Conservation (phyloP, 2,113 vertebrate species). For the Labeo catla region DNA sequence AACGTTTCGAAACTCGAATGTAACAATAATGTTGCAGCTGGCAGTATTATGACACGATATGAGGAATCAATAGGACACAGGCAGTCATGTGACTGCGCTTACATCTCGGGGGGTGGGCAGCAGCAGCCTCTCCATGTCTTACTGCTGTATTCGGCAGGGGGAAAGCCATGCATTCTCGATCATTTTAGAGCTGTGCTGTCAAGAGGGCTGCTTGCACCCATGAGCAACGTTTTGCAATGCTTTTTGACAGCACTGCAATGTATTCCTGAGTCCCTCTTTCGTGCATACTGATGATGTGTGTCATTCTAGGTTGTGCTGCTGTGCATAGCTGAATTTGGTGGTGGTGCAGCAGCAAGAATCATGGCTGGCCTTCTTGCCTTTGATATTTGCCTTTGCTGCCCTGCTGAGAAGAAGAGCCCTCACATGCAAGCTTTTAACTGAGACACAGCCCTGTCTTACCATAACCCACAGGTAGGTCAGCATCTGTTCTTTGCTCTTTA, state of each 20-base stretch:
- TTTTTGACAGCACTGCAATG: slow-evolving; percentile 39
- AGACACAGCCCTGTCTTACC: slow-evolving; percentile 52
- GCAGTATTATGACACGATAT: not conserved
- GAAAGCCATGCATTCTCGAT: slow-evolving; percentile 46
- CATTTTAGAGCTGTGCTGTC: slow-evolving; percentile 36
- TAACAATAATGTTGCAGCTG: not conserved
- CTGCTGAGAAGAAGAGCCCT: slow-evolving; percentile 65
- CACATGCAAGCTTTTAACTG: slow-evolving; percentile 42
- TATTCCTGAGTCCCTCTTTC: slow-evolving; percentile 35
- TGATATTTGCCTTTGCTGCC: slow-evolving; percentile 63
- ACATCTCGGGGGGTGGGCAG: slow-evolving; percentile 66
- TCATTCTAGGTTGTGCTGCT: slow-evolving; percentile 44
- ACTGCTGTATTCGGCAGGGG: slow-evolving; percentile 54
- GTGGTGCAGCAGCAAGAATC: slow-evolving; percentile 56
- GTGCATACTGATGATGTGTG: slow-evolving; percentile 33
- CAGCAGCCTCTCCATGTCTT: slow-evolving; percentile 65
- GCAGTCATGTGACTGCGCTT: slow-evolving; percentile 69
- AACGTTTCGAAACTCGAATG: not conserved
- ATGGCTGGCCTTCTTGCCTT: slow-evolving; percentile 62
- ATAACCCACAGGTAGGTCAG: slow-evolving; percentile 62
- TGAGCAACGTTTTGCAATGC: slow-evolving; percentile 28
- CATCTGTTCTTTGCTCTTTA: slow-evolving; percentile 48
- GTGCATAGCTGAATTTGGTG: slow-evolving; percentile 50
- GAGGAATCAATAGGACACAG: slow-evolving; percentile 62
- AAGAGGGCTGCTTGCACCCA: slow-evolving; percentile 24